Evolutionary conservation across 2,797 vertebrate species (phyloP), one percentile per base, ranked within the genome.

Genomic region (Falco peregrinus): DNA sequence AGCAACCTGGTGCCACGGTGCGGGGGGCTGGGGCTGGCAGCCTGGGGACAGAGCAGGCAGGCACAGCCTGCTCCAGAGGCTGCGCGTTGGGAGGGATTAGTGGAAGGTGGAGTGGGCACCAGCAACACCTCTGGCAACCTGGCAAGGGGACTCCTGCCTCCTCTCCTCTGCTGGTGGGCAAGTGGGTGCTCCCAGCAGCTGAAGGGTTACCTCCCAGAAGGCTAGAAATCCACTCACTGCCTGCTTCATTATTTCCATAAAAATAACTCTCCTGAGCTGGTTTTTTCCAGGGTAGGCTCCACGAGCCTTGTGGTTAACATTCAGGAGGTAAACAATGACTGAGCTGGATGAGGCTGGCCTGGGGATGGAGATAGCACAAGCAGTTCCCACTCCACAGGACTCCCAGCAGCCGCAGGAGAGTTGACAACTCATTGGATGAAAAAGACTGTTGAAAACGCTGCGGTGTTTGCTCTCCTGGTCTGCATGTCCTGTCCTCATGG

Each of bases 231-330:
- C 81, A 33, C 91, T 93, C 75, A 16, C 69, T 54, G 76, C 79
- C 73, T 18, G 60, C 63, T 89, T 95, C 77, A 69, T 47, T 85
- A 56, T 95, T 96, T 96, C 96, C 94, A 94, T 28, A n/a, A 87
- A 89, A 90, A 75, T 65, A 75, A 78, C 74, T 61, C 64, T 89
- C 70, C 74, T 20, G 64, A 70, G 86, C 84, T 96, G 92, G 2
- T 50, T 92, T 92, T 91, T 94, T 75, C 74, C 75, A 77, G 84
- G 47, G 57, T 41, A 53, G 79, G 69, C 65, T 89, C 68, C 1
- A 6, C 65, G 54, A 63, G 56, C 54, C 68, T 61, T 92, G 83
- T 8, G 59, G 91, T 90, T 19, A 59, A 78, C 37, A 11, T 33
- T 47, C 6, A 28, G 65, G 92, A 95, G 90, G 94, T 94, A 95